Percentiles rank a stretch among this genome's conserved stretches.
Evolutionary conservation across 2,113 vertebrate genomes (phyloP).

Genomic region (Solenodon paradoxus): DNA sequence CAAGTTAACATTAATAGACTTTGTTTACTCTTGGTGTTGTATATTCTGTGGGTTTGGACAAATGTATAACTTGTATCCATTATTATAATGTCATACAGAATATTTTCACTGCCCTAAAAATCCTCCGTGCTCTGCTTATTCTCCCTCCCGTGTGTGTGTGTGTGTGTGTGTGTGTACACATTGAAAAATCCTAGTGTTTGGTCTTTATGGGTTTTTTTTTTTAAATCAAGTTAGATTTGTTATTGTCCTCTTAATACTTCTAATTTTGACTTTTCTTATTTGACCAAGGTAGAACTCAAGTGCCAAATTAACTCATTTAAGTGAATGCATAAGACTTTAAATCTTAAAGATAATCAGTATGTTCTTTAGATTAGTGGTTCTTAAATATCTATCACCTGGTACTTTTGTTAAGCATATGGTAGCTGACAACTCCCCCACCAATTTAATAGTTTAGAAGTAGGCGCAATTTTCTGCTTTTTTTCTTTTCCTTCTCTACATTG

Average conservation of each 20-base stretch:
- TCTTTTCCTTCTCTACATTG: neutral
- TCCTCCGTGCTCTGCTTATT: neutral
- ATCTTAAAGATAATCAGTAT: neutral
- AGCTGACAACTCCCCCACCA: neutral
- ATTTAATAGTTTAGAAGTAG: neutral
- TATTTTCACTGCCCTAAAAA: neutral
- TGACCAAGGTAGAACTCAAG: neutral
- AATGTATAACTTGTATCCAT: too few relatives aligned
- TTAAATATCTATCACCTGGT: neutral
- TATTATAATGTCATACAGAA: too few relatives aligned
- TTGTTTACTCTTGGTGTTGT: too few relatives aligned
- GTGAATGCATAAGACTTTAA: neutral
- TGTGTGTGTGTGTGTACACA: too few relatives aligned
- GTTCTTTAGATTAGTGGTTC: neutral
- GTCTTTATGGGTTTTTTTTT: too few relatives aligned
- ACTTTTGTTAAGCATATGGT: neutral
- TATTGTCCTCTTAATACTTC: neutral
- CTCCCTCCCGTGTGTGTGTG: too few relatives aligned
- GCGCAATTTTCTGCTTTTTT: neutral
- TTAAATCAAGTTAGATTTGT: conserved; percentile 1
- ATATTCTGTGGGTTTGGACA: too few relatives aligned
- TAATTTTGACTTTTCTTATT: neutral
- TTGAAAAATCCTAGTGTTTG: too few relatives aligned
- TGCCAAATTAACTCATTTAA: neutral
- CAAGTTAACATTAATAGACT: too few relatives aligned